Conservation (phyloP, 2,797 vertebrate species). For the Tarsius wallacei region DNA sequence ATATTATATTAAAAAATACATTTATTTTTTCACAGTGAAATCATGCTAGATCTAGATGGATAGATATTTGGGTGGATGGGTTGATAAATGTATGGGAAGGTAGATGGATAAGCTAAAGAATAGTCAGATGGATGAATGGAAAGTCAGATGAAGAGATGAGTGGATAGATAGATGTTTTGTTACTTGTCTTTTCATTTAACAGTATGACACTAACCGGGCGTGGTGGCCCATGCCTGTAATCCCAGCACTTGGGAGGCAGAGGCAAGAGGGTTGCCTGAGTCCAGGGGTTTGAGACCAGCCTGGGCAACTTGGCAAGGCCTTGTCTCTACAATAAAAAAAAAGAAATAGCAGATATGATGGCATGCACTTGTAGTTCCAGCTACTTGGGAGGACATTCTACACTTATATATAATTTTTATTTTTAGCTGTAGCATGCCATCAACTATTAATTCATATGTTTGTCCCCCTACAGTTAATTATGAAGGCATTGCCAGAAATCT, state of each 20-base stretch:
- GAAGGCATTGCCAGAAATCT: conserved; percentile 95
- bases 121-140: background rate
- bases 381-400: background rate
- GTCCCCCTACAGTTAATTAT: conserved; percentile 95
- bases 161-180: background rate
- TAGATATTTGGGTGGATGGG: background rate
- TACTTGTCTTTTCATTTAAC: background rate
- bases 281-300: too few species aligned
- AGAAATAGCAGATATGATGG: too few species aligned
- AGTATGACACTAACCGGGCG: background rate
- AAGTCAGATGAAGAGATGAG: background rate
- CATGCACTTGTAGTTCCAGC: too few species aligned
- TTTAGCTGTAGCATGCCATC: conserved; percentile 24
- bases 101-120: background rate
- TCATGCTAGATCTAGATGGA: background rate
- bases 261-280: too few species aligned
- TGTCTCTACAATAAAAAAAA: too few species aligned
- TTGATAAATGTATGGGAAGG: background rate
- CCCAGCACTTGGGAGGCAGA: too few species aligned
- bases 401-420: conserved; percentile 39
- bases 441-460: conserved; percentile 87
- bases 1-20: background rate
- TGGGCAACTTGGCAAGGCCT: too few species aligned
- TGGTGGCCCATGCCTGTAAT: too few species aligned
- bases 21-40: background rate